These are phyloP conservation scores for Drosophila seguyi DNA, from an alignment of 1,140 invertebrate species.

Conservation along the genomic window DNA sequence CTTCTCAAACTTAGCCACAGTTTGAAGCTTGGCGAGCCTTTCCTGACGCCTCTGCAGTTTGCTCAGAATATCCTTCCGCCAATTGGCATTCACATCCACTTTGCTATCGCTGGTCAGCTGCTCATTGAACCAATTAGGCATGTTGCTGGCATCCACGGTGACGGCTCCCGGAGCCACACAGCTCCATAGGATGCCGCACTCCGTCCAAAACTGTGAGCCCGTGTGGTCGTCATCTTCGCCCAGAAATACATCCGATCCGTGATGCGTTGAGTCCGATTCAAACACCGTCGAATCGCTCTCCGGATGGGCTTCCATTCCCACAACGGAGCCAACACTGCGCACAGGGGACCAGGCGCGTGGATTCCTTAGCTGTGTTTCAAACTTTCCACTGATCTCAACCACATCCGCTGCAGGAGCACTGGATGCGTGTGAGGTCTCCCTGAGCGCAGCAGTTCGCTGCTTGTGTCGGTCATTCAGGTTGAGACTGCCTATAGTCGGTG, in stretches of 20 bases:
- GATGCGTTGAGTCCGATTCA: slow-evolving; percentile 88
- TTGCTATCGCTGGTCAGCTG: slow-evolving; percentile 86
- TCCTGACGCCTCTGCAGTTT: slow-evolving; percentile 88
- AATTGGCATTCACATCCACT: slow-evolving; percentile 89
- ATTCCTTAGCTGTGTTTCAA: slow-evolving; percentile 87
- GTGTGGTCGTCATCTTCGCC: slow-evolving; percentile 91
- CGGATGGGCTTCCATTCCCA: slow-evolving; percentile 92
- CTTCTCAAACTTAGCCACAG: slow-evolving; percentile 88
- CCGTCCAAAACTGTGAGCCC: slow-evolving; percentile 89
- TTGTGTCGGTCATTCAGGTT: slow-evolving; percentile 80
- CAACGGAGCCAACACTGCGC: slow-evolving; percentile 91
- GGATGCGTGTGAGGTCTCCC: slow-evolving; percentile 68
- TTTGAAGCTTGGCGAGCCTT: slow-evolving; percentile 85
- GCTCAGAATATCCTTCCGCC: slow-evolving; percentile 91
- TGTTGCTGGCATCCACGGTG: slow-evolving; percentile 88
- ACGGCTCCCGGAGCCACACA: slow-evolving; percentile 93
- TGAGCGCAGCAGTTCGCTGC: slow-evolving; percentile 63
- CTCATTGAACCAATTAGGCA: slow-evolving; percentile 90
- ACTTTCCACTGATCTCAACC: slow-evolving; percentile 84
- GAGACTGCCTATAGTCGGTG: slow-evolving; percentile 79
- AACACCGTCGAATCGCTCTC: slow-evolving; percentile 92
- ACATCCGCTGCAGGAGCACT: slow-evolving; percentile 77
- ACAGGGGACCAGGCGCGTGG: slow-evolving; percentile 93
- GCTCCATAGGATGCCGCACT: slow-evolving; percentile 91
- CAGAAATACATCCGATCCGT: slow-evolving; percentile 88